phyloP scores from a whole-genome alignment of 1,140 invertebrate species.

The Ips typographus region DNA sequence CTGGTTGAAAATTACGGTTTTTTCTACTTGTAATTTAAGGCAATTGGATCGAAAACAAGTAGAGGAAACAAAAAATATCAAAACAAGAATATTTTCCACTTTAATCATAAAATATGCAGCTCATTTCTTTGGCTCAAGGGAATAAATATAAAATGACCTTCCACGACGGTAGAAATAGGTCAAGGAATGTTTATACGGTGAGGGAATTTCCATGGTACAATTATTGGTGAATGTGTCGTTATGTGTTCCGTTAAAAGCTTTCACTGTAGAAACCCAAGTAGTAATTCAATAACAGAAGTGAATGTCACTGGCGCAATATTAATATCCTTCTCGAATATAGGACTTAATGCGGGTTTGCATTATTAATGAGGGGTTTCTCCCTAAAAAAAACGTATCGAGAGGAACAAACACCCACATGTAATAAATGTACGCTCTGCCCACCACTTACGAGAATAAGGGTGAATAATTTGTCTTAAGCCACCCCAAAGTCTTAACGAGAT shows the following conservation, averaged over 20 bases:
- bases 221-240: not conserved
- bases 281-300: no score
- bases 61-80: not conserved
- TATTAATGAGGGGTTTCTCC: no score
- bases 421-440: slow-evolving; percentile 8
- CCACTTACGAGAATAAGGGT: not conserved
- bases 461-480: not conserved
- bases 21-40: no score
- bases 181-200: not conserved
- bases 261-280: no score
- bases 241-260: no score
- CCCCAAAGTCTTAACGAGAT: not conserved
- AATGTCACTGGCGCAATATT: no score
- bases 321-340: no score
- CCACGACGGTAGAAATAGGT: not conserved
- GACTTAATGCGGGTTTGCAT: no score
- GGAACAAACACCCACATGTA: not conserved
- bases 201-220: not conserved
- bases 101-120: not conserved
- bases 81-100: not conserved
- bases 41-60: not conserved
- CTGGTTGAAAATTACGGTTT: no score
- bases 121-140: not conserved
- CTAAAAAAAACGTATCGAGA: not conserved
- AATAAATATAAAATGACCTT: not conserved